Base-by-base conservation (phyloP, 2,113 vertebrate genomes). In the Rhabdornis inornatus region DNA sequence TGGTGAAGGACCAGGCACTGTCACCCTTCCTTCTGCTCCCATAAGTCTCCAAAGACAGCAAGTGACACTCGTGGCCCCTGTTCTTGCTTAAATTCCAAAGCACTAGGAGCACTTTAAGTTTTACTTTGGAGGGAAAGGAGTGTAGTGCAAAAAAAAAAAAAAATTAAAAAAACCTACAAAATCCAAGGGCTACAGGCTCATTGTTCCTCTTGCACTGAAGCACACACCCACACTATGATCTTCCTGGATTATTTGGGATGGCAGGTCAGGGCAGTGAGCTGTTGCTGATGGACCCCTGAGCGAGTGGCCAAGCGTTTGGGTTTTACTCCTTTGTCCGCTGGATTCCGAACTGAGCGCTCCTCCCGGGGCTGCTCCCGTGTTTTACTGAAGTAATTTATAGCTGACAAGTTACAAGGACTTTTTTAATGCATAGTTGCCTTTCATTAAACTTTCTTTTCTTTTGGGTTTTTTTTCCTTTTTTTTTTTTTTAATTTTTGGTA, bases 21-120 rank as follows among this genome's bases (percentile, higher is more conserved):
- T 35, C 71, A 76, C 95, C 81, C 77, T 96, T 64, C 92, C 59
- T 72, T 55, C 85, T 77, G 85, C 80, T 93, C 83, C 95, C 61
- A 3, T 52, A 61, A 83, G 97, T 90, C 96, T 93, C 97, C 98
- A 98, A 98, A 98, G 98, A 97, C 28, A 55, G 42, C 53, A 49
- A 93, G 89, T 88, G 84, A 96, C 10, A 56, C 93, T 92, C 44
- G 87, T 86, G 87, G 93, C 95, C 96, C 96, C 94, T 45, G 21
- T 90, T 96, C 96, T 96, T 95, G 94, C 96, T 98, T 97, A 90
- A 95, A 96, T 97, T 97, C 97, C 96, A 97, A 98, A 97, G 98
- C 98, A 98, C 98, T 97, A 71, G 95, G 96, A 97, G 98, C 98
- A 98, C 98, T 98, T 98, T 98, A 98, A 94, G 96, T 97, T 95